phyloP scores from a whole-genome alignment of 2,113 vertebrate species.

The Alligator sinensis region DNA sequence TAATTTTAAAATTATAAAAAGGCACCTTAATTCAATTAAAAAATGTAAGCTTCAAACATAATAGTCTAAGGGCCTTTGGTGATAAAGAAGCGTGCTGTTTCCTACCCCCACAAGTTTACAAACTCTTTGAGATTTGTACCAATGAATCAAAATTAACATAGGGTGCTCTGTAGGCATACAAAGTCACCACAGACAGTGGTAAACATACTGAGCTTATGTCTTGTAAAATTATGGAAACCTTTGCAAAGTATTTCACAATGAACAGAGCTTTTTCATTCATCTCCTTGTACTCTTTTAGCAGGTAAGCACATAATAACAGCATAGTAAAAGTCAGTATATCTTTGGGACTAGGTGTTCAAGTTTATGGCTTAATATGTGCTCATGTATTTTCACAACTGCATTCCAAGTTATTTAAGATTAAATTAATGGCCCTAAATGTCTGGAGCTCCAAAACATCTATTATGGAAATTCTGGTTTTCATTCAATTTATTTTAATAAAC shows the following conservation, averaged over 20 bases:
- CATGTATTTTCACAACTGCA: not conserved
- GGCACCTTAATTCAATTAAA: not conserved
- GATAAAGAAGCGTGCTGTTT: not conserved
- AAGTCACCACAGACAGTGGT: not conserved
- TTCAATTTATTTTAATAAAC: not conserved
- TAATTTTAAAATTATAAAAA: not conserved
- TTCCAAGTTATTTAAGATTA: not conserved
- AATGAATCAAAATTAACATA: not conserved
- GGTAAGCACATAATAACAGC: fast-evolving
- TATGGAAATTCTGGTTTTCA: not conserved
- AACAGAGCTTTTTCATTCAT: not conserved
- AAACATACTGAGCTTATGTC: not conserved
- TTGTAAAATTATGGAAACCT: not conserved
- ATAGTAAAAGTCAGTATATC: not conserved
- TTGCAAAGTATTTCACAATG: not conserved
- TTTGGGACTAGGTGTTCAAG: not conserved
- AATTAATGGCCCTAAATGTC: not conserved
- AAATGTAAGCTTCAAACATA: not conserved
- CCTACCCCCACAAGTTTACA: not conserved
- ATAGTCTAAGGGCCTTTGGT: not conserved
- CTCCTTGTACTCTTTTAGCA: not conserved
- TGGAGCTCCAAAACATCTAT: not conserved
- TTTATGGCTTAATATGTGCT: not conserved
- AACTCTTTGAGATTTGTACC: not conserved
- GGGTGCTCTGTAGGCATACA: fast-evolving